These are phyloP conservation scores for Apocheima hispidaria DNA, from an alignment of 2,888 invertebrate species.

Conservation along the genomic window DNA sequence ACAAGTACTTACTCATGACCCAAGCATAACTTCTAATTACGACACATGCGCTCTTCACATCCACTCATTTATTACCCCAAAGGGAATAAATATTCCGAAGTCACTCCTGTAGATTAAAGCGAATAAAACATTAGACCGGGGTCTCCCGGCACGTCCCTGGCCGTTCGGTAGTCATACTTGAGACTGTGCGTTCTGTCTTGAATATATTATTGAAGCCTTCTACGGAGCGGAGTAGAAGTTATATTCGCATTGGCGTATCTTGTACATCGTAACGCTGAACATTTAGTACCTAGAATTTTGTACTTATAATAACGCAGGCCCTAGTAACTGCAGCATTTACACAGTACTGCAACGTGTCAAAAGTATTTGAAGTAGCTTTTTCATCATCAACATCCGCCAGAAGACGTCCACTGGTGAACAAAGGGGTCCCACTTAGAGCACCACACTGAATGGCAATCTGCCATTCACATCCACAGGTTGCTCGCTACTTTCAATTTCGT, in stretches of 20 bases:
- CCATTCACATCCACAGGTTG: too few species aligned
- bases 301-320: too few species aligned
- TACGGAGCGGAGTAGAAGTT: not conserved
- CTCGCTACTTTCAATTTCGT: too few species aligned
- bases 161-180: slow-evolving; percentile 54
- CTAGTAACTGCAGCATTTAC: too few species aligned
- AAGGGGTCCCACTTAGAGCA: too few species aligned
- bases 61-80: slow-evolving; percentile 63
- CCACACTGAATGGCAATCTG: too few species aligned
- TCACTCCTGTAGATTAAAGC: slow-evolving; percentile 55
- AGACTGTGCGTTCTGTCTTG: slow-evolving; percentile 38
- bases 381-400: too few species aligned
- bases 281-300: not conserved
- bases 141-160: slow-evolving; percentile 44
- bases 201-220: slow-evolving; percentile 50
- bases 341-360: too few species aligned
- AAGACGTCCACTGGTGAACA: too few species aligned
- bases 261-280: not conserved
- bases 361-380: too few species aligned
- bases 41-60: slow-evolving; percentile 55
- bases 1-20: slow-evolving; percentile 16
- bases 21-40: slow-evolving; percentile 33
- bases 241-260: not conserved
- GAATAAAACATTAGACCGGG: slow-evolving; percentile 61
- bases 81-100: slow-evolving; percentile 63